Percentiles rank a stretch among this genome's conserved stretches.
Evolutionary conservation across 2,888 invertebrate genomes (phyloP).

Genomic region (Sarcophaga rosellei): DNA sequence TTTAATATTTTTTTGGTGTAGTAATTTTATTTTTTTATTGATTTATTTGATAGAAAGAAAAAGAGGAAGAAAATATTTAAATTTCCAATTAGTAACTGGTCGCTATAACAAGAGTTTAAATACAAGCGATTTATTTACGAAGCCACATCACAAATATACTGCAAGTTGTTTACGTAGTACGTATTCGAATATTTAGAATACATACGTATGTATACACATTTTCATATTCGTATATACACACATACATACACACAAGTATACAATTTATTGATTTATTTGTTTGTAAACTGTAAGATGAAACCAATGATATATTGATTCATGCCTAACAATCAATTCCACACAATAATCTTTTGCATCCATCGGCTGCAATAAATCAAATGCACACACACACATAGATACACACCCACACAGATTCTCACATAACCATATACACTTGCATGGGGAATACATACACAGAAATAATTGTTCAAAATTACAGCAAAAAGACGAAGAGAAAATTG

Average conservation of each 20-base stretch:
- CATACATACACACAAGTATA: conserved; percentile 18
- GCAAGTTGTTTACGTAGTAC: too few species aligned
- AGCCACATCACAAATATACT: not conserved
- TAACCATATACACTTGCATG: not conserved
- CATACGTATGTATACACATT: not conserved
- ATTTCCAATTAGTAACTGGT: conserved; percentile 54
- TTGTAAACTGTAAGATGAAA: conserved; percentile 60
- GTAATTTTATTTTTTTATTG: not conserved
- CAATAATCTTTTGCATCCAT: conserved; percentile 64
- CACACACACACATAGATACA: conserved; percentile 37
- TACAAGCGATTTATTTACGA: not conserved
- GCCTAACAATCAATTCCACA: conserved; percentile 67
- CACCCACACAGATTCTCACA: conserved; percentile 16
- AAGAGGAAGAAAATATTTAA: conserved; percentile 38
- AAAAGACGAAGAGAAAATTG: not conserved
- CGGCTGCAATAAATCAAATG: conserved; percentile 65
- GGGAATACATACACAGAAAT: not conserved
- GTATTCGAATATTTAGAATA: conserved; percentile 3
- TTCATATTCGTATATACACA: not conserved
- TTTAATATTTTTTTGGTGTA: not conserved
- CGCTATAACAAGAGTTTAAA: not conserved
- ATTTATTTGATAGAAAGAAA: not conserved
- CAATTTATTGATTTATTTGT: conserved; percentile 61
- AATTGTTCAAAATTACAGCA: not conserved
- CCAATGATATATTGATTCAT: conserved; percentile 67